Evolutionary conservation across 2,888 invertebrate genomes (phyloP), one percentile per base, ranked within the genome.

Genomic region (Caenorhabditis uteleia): DNA sequence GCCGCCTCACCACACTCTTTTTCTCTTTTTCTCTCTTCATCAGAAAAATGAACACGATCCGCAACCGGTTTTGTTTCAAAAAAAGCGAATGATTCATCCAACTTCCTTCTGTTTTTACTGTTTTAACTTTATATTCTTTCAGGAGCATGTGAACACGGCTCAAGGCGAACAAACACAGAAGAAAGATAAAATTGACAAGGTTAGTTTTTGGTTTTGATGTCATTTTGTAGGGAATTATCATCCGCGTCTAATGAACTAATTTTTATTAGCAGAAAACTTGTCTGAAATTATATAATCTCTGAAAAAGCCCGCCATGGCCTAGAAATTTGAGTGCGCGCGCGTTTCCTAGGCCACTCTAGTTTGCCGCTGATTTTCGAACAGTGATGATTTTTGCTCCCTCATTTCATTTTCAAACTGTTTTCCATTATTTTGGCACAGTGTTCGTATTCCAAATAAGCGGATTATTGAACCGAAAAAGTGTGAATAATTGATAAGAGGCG

Each of bases 131-230:
- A 6, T 18, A 5, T 25, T 26, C 20, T 62, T 64, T 42, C 57
- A 64, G 64, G 64, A 64, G 64, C 64, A 64, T 64, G 64, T 57
- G 51, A 64, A 64, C 55, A 51, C 53, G 53, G 57, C 64, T 57
- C 61, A 55, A 48, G 57, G 48, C 48, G 64, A 57, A 20, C 55
- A 53, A 64, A 34, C 55, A 49, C 47, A 53, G 54, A 57, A 33
- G 39, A 23, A 54, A 53, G 51, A 51, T 51, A 42, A 55, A 55
- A 47, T 50, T 51, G 47, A 62, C 47, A 62, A 62, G 33, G 62
- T 62, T 7, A 23, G 62, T 56, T 23, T 29, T 44, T 27, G 40
- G 23, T 38, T 46, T 40, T n/a, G n/a, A n/a, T n/a, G n/a, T n/a
- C n/a, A n/a, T n/a, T n/a, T n/a, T n/a, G n/a, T n/a, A n/a, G n/a